Base-by-base conservation (phyloP, 2,888 invertebrate genomes). In the Cryptus armator region DNA sequence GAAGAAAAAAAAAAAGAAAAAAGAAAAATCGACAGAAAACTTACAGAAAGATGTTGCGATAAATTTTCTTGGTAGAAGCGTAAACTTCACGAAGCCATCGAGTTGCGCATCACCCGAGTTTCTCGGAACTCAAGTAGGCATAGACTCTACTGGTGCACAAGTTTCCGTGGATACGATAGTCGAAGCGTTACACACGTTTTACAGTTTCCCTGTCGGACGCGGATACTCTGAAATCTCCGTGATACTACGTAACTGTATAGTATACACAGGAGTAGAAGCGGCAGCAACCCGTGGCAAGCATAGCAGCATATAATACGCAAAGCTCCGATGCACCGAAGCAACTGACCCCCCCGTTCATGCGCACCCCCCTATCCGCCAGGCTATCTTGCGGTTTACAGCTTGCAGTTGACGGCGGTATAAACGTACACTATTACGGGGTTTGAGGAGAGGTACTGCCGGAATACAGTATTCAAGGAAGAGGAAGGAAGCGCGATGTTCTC, bases 361-460 rank as follows among this genome's bases (percentile, higher is more conserved):
- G 10, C 74, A 16, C 51, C 59, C 62, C 5, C 37, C 37, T 59
- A 59, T 59, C 59, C 59, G 59, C 32, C 44, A 12, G 56, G 68
- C 67, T 74, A 81, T 81, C 77, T 78, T 74, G 77, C 68, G 81
- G 77, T 84, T 81, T 84, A 81, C 78, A 84, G 81, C 72, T 84
- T 84, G 84, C 84, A 84, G 68, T 84, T 81, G 72, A 84, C 77
- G 81, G 81, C 68, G 68, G 56, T 74, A 84, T 81, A 77, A 84
- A 81, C 84, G 81, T 53, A 72, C 59, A 72, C 71, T 46, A 76
- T 76, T 76, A 76, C 77, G 72, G 72, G 9, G 67, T 81, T 67
- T 56, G 68, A 53, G 78, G 62, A 66, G 59, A 66, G 64, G 32
- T 14, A 44, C 19, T 59, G 14, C 51, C n/a, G 51, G 51, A 66